These are phyloP conservation scores for Syngnathoides biaculeatus DNA, from an alignment of 2,113 vertebrate genomes.

Conservation along the genomic window DNA sequence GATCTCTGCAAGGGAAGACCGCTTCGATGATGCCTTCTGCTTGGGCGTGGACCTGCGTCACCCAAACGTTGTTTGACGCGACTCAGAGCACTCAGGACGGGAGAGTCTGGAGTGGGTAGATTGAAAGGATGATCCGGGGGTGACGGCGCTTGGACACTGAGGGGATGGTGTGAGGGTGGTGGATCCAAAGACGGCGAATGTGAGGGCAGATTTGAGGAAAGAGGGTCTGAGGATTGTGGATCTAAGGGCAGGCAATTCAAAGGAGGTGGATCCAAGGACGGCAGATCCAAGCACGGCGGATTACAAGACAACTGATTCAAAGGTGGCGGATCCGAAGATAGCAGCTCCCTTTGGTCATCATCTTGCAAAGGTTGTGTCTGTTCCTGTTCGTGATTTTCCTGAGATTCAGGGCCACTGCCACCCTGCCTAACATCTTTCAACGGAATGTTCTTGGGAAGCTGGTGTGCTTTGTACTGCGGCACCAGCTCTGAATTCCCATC, in stretches of 20 bases:
- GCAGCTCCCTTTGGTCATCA: not conserved
- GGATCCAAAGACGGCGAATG: not conserved
- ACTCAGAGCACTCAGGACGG: constrained; percentile 72
- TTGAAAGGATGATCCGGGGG: not conserved
- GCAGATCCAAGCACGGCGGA: not conserved
- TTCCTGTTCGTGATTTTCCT: constrained; percentile 7
- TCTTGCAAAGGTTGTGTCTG: constrained; percentile 6
- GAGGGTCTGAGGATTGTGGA: not conserved
- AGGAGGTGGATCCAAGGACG: not conserved
- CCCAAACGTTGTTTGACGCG: constrained; percentile 65
- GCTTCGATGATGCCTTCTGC: constrained; percentile 46
- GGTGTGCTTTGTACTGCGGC: constrained; percentile 75
- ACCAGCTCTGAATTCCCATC: constrained; percentile 46
- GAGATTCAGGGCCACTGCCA: not conserved
- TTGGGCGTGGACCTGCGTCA: constrained; percentile 28
- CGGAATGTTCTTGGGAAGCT: constrained; percentile 65
- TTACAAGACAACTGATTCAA: not conserved
- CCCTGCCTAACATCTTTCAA: not conserved
- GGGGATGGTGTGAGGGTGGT: not conserved
- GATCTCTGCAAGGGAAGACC: constrained; percentile 79
- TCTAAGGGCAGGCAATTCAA: not conserved
- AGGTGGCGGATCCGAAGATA: not conserved
- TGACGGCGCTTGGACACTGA: not conserved
- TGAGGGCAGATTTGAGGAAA: not conserved
- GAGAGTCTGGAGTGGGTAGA: constrained; percentile 41